Percentiles rank a stretch among this genome's conserved stretches.
phyloP scores from a whole-genome alignment of 2,888 invertebrate species.

The Tenthredo mesomela region DNA sequence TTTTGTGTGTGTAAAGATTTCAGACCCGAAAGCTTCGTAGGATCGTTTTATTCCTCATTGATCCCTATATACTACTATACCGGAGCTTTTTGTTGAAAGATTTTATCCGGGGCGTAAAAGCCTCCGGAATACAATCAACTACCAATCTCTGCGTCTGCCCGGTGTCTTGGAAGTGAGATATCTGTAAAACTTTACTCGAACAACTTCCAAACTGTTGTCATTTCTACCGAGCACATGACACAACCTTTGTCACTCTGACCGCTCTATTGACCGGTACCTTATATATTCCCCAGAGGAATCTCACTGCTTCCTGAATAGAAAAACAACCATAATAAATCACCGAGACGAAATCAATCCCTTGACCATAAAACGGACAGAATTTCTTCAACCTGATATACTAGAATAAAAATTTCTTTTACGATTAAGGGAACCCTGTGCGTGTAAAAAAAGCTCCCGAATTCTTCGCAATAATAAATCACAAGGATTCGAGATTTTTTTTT shows the following conservation, averaged over 20 bases:
- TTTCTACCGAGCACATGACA: not conserved
- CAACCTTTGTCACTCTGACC: constrained; percentile 5
- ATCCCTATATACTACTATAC: not conserved
- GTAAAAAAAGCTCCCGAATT: not conserved
- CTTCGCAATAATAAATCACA: not conserved
- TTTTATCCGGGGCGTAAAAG: not conserved
- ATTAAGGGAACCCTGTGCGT: not conserved
- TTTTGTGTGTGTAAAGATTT: not conserved
- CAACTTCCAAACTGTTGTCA: constrained; percentile 27
- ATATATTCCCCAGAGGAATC: not conserved
- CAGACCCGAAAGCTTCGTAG: not conserved
- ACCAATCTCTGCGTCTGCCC: constrained; percentile 18
- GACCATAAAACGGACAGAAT: not conserved
- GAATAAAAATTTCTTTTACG: not conserved
- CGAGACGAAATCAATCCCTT: not conserved
- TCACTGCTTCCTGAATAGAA: not conserved
- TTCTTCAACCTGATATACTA: not conserved
- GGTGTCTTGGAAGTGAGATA: constrained; percentile 30
- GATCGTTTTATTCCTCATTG: not conserved
- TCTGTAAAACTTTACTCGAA: constrained; percentile 3
- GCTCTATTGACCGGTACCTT: constrained; percentile 2
- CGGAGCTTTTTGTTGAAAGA: not conserved
- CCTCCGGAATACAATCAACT: constrained; percentile 40
- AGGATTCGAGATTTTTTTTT: too few relatives aligned
- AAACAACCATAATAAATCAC: not conserved